Evolutionary conservation across 2,888 invertebrate genomes (phyloP).

Genomic region (Hirudinaria manillensis): DNA sequence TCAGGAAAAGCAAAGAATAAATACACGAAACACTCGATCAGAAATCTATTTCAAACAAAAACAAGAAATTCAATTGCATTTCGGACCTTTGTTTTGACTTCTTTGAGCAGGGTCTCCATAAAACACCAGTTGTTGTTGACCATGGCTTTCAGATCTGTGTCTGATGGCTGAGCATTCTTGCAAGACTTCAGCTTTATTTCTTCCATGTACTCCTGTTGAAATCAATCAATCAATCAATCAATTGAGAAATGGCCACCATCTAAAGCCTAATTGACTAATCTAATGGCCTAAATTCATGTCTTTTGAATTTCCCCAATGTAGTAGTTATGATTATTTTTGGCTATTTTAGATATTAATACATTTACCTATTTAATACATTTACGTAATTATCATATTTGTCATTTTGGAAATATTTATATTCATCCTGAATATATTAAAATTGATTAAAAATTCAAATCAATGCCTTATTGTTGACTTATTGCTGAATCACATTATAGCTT

Average conservation of each 20-base stretch:
- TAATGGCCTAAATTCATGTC: neutral
- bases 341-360: too few relatives aligned
- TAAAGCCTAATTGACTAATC: neutral
- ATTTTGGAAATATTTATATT: too few relatives aligned
- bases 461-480: too few relatives aligned
- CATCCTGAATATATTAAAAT: too few relatives aligned
- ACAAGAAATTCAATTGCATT: too few relatives aligned
- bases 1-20: too few relatives aligned
- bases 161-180: constrained; percentile 48
- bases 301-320: neutral
- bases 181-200: constrained; percentile 50
- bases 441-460: too few relatives aligned
- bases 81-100: constrained; percentile 56
- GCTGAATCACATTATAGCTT: too few relatives aligned
- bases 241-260: constrained; percentile 20
- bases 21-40: too few relatives aligned
- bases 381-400: too few relatives aligned
- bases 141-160: constrained; percentile 63
- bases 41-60: too few relatives aligned
- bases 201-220: constrained; percentile 52
- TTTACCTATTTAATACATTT: too few relatives aligned
- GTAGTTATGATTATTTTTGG: neutral
- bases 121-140: constrained; percentile 96
- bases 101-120: constrained; percentile 91
- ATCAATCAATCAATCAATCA: neutral